Evolutionary conservation across 2,113 vertebrate species (phyloP).

Genomic region (Sinocyclocheilus grahami): DNA sequence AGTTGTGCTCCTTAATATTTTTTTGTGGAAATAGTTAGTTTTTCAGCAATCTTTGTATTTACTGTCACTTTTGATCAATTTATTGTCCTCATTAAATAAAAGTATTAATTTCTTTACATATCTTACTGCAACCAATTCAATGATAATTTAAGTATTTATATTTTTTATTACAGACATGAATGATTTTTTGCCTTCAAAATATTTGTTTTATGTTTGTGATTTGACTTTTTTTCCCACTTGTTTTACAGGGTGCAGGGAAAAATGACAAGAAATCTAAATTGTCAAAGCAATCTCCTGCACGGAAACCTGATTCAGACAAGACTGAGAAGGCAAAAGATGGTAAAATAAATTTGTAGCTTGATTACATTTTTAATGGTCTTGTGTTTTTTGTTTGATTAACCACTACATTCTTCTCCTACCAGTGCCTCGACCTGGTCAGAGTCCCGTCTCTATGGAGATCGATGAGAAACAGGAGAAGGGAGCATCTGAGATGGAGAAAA

Average conservation of each 20-base stretch:
- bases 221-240: slow-evolving; percentile 53
- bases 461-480: slow-evolving; percentile 64
- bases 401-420: background rate
- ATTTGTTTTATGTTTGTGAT: background rate
- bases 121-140: too few relatives aligned
- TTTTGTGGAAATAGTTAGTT: too few relatives aligned
- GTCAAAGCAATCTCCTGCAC: slow-evolving; percentile 82
- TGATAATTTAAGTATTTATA: too few relatives aligned
- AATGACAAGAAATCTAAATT: slow-evolving; percentile 79
- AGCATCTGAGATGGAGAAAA: slow-evolving; percentile 38
- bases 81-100: too few relatives aligned
- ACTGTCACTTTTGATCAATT: too few relatives aligned
- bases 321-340: slow-evolving; percentile 84
- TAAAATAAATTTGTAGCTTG: slow-evolving; percentile 55
- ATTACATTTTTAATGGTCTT: background rate
- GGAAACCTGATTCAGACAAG: slow-evolving; percentile 82
- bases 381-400: slow-evolving; percentile 19
- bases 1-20: background rate
- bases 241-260: slow-evolving; percentile 76
- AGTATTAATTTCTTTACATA: too few relatives aligned
- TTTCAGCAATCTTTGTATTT: too few relatives aligned
- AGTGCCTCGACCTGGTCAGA: slow-evolving; percentile 65
- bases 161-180: too few relatives aligned
- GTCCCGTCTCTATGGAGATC: slow-evolving; percentile 66
- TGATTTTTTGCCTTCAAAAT: too few relatives aligned